Evolutionary conservation across 2,888 invertebrate genomes (phyloP), one percentile per base, ranked within the genome.

Genomic region (Melipona bicolor): DNA sequence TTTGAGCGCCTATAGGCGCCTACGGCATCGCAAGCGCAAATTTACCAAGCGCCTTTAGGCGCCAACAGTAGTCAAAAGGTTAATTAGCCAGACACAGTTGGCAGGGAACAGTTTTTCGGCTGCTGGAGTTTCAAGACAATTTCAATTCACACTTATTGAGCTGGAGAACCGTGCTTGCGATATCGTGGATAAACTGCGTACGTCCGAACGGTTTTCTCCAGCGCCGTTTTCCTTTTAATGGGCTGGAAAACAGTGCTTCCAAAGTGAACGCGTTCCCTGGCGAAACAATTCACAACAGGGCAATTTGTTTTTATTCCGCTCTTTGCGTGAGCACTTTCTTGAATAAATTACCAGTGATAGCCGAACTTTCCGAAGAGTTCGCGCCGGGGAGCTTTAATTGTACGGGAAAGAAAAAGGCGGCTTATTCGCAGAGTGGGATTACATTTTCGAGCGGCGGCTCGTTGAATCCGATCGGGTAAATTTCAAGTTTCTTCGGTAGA

Each of bases 281-380:
- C 64, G 36, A n/a, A n/a, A 43, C 65, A 65, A 65, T 65, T 65
- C 65, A 43, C 43, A 65, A 65, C 43, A 65, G n/a, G 43, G 13
- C 65, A 27, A 17, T 65, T 65, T 15, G 21, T 43, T 65, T 65
- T 65, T 65, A 65, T 65, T 43, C 15, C 15, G 6, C 1, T 17
- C 15, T 9, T 3, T 17, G 15, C 3, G 6, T n/a, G 43, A 21
- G n/a, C 15, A n/a, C 3, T 43, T 43, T n/a, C 65, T 65, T 9
- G n/a, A 65, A 36, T 36, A 64, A 65, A n/a, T 61, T 24, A 24
- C 19, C 43, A 3, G 6, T 19, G 54, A 54, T 54, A 9, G 54
- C 21, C 9, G 24, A 61, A 61, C 17, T 56, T 59, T 59, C n/a
- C 15, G 43, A 59, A n/a, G 5, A 59, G 56, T 59, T 56, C 15